Evolutionary conservation across 1,140 invertebrate species (phyloP).

Genomic region (Trissolcus basalis): DNA sequence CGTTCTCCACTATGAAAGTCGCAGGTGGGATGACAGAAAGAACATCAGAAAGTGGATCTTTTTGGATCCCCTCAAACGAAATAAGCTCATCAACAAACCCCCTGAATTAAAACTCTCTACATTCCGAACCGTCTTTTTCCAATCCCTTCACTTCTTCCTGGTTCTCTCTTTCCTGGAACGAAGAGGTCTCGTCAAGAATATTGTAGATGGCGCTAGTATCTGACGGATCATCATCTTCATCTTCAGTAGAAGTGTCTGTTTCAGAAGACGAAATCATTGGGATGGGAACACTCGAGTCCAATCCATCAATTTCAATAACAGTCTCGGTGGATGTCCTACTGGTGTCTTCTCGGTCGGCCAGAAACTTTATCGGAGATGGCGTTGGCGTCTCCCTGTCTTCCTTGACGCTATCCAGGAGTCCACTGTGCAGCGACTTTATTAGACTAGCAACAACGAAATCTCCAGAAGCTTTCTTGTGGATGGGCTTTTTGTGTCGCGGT

Average conservation of each 20-base stretch:
- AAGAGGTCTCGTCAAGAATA: slow-evolving; percentile 64
- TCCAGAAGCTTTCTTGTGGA: slow-evolving; percentile 77
- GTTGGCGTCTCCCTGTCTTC: slow-evolving; percentile 77
- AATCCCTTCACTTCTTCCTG: neutral
- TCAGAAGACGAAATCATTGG: slow-evolving; percentile 70
- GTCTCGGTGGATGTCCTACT: slow-evolving; percentile 36
- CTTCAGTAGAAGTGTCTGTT: slow-evolving; percentile 64
- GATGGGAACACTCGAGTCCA: slow-evolving; percentile 22
- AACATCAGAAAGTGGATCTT: too few relatives aligned
- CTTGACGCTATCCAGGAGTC: slow-evolving; percentile 77
- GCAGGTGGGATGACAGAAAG: too few relatives aligned
- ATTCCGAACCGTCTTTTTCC: slow-evolving; percentile 6
- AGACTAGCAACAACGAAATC: slow-evolving; percentile 81
- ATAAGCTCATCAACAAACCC: too few relatives aligned
- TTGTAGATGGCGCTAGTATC: slow-evolving; percentile 71
- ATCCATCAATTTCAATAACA: slow-evolving; percentile 11
- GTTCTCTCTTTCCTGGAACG: slow-evolving; percentile 45
- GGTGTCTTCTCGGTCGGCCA: slow-evolving; percentile 44
- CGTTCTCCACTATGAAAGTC: slow-evolving; percentile 5
- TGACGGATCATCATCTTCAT: slow-evolving; percentile 54
- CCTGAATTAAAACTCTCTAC: neutral
- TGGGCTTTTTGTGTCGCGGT: slow-evolving; percentile 72
- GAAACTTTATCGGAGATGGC: slow-evolving; percentile 63
- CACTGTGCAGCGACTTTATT: slow-evolving; percentile 80
- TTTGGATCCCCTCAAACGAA: too few relatives aligned